phyloP scores from a whole-genome alignment of 2,113 vertebrate genomes.

The Pseudorectes ferrugineus region DNA sequence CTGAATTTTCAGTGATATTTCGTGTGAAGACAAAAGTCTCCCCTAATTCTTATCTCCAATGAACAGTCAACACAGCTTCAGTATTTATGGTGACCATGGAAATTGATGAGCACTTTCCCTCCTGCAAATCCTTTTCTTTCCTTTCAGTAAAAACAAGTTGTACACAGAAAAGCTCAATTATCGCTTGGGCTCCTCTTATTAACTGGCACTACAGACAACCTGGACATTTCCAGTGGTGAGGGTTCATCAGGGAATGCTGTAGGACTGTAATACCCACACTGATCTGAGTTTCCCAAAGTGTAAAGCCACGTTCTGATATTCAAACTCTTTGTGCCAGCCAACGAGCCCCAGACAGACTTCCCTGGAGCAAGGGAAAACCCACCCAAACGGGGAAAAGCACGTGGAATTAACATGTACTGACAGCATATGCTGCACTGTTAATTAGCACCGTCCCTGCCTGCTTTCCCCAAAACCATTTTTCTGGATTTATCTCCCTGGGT shows the following conservation, averaged over 20 bases:
- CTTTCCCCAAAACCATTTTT: background rate
- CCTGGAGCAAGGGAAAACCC: background rate
- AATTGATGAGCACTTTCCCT: background rate
- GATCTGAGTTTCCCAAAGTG: background rate
- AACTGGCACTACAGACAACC: background rate
- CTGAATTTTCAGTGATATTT: background rate
- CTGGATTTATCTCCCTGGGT: background rate
- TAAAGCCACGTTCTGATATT: background rate
- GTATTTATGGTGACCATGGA: background rate
- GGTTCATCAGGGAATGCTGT: background rate
- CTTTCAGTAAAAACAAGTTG: background rate
- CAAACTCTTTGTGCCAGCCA: background rate
- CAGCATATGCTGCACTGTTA: background rate
- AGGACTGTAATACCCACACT: background rate
- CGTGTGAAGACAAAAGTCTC: background rate
- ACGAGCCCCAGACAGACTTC: background rate
- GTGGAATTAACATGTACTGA: background rate
- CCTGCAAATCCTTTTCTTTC: background rate
- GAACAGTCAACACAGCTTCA: background rate
- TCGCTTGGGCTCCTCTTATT: background rate
- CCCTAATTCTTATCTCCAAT: background rate
- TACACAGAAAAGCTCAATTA: background rate
- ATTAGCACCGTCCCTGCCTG: background rate
- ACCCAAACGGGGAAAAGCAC: background rate
- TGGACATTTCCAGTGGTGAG: background rate